phyloP scores from a whole-genome alignment of 2,113 vertebrate species.

The Micronycteris hirsuta region DNA sequence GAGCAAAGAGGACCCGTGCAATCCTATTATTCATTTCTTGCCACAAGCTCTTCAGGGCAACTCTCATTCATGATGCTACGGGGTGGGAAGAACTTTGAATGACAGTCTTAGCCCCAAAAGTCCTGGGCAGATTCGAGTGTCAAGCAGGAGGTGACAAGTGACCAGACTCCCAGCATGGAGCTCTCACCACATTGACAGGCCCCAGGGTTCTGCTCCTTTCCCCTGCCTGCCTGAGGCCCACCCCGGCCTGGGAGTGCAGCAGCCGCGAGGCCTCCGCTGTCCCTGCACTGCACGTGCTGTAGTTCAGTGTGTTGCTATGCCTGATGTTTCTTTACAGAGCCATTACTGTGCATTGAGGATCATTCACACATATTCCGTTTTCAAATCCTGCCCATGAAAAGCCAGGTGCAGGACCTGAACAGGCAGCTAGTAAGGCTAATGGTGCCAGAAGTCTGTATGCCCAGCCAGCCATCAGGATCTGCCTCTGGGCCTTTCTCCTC shows the following conservation, averaged over 20 bases:
- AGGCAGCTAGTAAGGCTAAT: accelerated
- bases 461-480: background rate
- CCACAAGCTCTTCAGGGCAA: background rate
- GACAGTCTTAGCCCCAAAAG: background rate
- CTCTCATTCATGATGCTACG: background rate
- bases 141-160: background rate
- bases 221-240: background rate
- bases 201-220: too few species aligned
- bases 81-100: background rate
- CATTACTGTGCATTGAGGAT: background rate
- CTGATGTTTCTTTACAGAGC: accelerated
- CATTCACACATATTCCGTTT: background rate
- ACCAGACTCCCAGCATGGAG: background rate
- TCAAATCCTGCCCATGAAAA: background rate
- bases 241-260: background rate
- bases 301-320: accelerated
- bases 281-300: too few species aligned
- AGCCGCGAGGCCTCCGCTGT: background rate
- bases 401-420: background rate
- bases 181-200: background rate
- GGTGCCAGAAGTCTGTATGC: background rate
- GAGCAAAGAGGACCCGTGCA: background rate
- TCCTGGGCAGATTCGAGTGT: background rate
- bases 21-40: background rate
- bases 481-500: background rate